phyloP scores from a whole-genome alignment of 2,113 vertebrate species.

The Corvus moneduloides region DNA sequence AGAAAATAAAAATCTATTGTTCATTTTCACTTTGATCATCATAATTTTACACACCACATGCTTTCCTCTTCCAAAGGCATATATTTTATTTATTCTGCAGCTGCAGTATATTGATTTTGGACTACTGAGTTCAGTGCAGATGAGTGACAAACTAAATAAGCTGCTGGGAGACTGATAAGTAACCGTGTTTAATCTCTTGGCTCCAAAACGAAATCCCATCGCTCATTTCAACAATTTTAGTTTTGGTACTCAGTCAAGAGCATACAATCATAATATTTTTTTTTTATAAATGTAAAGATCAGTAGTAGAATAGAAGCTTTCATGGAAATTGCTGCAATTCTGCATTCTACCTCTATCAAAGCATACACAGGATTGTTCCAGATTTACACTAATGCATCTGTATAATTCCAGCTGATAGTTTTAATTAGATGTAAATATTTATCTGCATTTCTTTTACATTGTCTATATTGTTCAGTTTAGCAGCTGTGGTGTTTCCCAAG shows the following conservation, averaged over 20 bases:
- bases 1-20: constrained; percentile 38
- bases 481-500: background rate
- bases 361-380: background rate
- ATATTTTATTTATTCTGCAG: constrained; percentile 17
- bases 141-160: constrained; percentile 5
- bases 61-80: constrained; percentile 21
- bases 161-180: background rate
- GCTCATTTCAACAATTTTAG: constrained; percentile 3
- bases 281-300: background rate
- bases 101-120: constrained; percentile 17
- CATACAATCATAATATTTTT: background rate
- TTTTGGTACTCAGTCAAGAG: background rate
- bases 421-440: background rate
- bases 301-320: background rate
- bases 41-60: constrained; percentile 13
- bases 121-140: background rate
- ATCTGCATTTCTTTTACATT: background rate
- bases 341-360: background rate
- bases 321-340: background rate
- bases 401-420: background rate
- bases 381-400: background rate
- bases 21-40: constrained; percentile 35
- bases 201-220: background rate
- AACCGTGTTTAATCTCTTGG: background rate
- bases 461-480: background rate